phyloP scores from a whole-genome alignment of 2,888 invertebrate species.

The Rhogogaster chlorosoma region DNA sequence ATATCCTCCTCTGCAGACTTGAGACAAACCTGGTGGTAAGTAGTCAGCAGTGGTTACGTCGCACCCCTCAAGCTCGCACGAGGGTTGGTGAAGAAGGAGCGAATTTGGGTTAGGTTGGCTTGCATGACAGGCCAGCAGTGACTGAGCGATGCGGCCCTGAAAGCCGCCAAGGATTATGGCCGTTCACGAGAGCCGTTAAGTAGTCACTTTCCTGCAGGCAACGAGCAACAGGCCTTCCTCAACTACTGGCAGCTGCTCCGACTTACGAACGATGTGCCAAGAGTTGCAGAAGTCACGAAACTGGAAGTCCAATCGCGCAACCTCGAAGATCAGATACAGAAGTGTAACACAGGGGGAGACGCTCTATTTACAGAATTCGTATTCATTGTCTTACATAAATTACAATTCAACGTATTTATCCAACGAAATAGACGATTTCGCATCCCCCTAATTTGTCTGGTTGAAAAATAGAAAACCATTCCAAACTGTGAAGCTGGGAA shows the following conservation, averaged over 20 bases:
- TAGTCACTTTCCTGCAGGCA: slow-evolving; percentile 49
- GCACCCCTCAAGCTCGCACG: slow-evolving; percentile 7
- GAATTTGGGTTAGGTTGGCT: slow-evolving; percentile 32
- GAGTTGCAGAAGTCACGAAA: slow-evolving; percentile 23
- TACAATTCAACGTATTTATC: background rate
- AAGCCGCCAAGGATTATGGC: slow-evolving; percentile 49
- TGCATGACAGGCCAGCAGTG: slow-evolving; percentile 38
- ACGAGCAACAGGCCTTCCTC: slow-evolving; percentile 23
- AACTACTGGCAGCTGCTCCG: slow-evolving; percentile 42
- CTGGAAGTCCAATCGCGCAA: background rate
- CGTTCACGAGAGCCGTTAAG: slow-evolving; percentile 52
- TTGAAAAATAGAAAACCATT: background rate
- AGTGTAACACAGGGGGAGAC: background rate
- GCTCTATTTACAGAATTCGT: background rate
- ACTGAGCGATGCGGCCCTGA: slow-evolving; percentile 47
- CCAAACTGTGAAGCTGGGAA: background rate
- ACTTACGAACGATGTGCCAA: slow-evolving; percentile 15
- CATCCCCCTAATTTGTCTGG: background rate
- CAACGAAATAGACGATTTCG: background rate
- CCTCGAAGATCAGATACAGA: slow-evolving; percentile 13
- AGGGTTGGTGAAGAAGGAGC: slow-evolving; percentile 35
- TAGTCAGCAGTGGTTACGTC: background rate
- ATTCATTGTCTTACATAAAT: background rate
- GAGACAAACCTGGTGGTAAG: slow-evolving; percentile 9
- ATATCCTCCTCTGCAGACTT: background rate